phyloP scores from a whole-genome alignment of 2,113 vertebrate species.

The Tragelaphus buxtoni region DNA sequence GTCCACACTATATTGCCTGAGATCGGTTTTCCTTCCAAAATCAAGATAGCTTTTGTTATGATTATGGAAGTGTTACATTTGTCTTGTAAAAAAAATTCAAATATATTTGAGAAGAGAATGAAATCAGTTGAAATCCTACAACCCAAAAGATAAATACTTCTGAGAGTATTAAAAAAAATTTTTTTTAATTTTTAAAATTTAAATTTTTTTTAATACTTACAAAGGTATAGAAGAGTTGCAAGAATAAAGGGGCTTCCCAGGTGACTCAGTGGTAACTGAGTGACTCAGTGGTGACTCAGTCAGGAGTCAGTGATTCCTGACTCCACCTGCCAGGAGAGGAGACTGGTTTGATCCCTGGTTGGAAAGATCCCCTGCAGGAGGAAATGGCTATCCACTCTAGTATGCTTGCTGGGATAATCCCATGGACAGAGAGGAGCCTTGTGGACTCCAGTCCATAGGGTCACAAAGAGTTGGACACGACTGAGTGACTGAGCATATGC shows the following conservation, averaged over 20 bases:
- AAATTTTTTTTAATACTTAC: not conserved
- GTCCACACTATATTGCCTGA: not conserved
- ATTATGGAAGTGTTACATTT: conserved; percentile 13
- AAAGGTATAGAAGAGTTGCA: not conserved
- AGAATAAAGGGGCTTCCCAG: not conserved
- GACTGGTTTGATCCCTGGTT: not conserved
- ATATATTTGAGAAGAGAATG: not conserved
- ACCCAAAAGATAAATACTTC: not conserved
- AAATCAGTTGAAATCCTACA: not conserved
- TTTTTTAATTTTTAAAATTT: too few species aligned
- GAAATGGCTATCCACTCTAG: not conserved
- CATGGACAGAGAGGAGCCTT: not conserved
- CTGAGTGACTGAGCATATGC: not conserved
- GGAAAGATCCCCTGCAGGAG: not conserved
- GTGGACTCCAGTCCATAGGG: not conserved
- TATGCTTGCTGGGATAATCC: not conserved
- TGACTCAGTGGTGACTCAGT: not conserved
- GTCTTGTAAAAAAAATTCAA: not conserved
- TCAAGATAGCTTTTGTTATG: not conserved
- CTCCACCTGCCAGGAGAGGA: not conserved
- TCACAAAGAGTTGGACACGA: not conserved
- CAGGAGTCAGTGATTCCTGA: not conserved
- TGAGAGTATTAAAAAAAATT: not conserved
- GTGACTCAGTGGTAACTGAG: not conserved
- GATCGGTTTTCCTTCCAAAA: not conserved